Evolutionary conservation across 92 coral and sea anemone species (phyloP).

Genomic region (Actinernus sp.): DNA sequence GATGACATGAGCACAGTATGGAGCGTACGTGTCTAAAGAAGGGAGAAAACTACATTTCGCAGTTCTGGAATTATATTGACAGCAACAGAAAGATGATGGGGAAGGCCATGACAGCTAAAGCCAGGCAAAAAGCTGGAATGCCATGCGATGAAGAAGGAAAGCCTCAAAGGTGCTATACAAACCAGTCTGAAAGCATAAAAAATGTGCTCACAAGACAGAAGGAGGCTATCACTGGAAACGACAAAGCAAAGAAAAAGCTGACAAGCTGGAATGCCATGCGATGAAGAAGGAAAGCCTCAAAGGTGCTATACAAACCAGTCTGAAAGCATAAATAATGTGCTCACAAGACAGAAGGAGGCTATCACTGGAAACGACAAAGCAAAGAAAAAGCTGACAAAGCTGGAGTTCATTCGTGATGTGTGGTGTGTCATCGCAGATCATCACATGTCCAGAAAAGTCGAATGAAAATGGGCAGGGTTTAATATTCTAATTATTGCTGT

Average conservation of each 20-base stretch:
- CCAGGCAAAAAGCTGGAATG: constrained; percentile 53
- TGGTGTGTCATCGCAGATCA: no score
- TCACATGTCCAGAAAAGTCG: no score
- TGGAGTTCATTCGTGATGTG: constrained; percentile 42
- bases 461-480: no score
- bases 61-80: no score
- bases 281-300: constrained; percentile 8
- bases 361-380: constrained; percentile 29
- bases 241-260: constrained; percentile 33
- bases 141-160: constrained; percentile 30
- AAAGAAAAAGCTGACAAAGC: no score
- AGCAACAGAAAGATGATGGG: constrained; percentile 33
- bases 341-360: constrained; percentile 63
- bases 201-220: constrained; percentile 57
- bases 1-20: not conserved
- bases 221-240: constrained; percentile 45
- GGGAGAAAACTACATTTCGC: no score
- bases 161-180: constrained; percentile 17
- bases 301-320: constrained; percentile 50
- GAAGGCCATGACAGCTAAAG: constrained; percentile 30
- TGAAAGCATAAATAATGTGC: constrained; percentile 50
- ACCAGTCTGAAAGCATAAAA: constrained; percentile 57
- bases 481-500: no score
- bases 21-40: no score
- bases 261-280: constrained; percentile 44